These are phyloP conservation scores for Pterobdella sp. DNA, from an alignment of 2,888 invertebrate species.

Conservation along the genomic window DNA sequence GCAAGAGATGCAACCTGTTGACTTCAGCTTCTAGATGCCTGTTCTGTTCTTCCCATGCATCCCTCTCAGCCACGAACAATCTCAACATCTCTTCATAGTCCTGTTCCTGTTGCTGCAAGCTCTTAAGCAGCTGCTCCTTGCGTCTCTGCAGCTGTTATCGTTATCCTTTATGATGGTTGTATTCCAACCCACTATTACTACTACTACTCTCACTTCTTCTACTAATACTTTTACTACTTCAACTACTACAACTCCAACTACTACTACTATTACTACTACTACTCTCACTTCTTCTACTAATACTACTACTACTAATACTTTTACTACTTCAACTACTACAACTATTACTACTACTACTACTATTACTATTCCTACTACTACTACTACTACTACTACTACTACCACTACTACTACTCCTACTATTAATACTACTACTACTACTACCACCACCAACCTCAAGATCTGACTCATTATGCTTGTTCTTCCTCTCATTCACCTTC, in stretches of 20 bases:
- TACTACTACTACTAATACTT: too few species aligned
- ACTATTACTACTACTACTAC: too few species aligned
- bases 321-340: too few species aligned
- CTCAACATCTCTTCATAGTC: slow-evolving; percentile 82
- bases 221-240: too few species aligned
- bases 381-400: too few species aligned
- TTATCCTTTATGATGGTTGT: not conserved
- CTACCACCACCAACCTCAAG: slow-evolving; percentile 60
- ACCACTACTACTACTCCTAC: too few species aligned
- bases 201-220: too few species aligned
- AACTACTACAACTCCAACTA: too few species aligned
- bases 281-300: too few species aligned
- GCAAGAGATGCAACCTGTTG: slow-evolving; percentile 21
- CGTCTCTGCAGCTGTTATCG: slow-evolving; percentile 65
- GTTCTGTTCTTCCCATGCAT: slow-evolving; percentile 70
- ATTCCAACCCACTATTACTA: too few species aligned
- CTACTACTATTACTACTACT: not conserved
- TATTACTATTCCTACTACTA: too few species aligned
- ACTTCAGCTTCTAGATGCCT: slow-evolving; percentile 23
- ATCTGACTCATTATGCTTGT: slow-evolving; percentile 89
- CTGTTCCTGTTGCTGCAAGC: slow-evolving; percentile 77
- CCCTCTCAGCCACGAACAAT: slow-evolving; percentile 74
- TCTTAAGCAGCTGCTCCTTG: slow-evolving; percentile 71
- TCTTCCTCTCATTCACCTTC: slow-evolving; percentile 91
- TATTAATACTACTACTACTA: too few species aligned